Conservation (phyloP, 2,888 invertebrate species). For the Frankliniella intonsa region DNA sequence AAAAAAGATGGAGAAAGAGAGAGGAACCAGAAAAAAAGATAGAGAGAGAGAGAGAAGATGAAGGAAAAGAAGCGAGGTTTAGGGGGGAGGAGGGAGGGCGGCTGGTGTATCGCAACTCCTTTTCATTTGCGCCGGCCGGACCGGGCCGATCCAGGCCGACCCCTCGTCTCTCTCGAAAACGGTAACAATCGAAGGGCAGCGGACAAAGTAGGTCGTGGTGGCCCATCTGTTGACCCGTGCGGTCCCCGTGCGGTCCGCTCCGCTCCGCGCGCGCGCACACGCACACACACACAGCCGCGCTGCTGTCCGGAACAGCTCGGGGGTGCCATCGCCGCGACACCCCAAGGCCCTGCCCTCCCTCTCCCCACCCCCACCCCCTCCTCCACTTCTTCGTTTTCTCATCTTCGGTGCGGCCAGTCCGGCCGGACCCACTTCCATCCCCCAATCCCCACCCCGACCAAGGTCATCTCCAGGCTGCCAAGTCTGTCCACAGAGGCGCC, state of each 20-base stretch:
- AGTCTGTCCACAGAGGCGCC: neutral
- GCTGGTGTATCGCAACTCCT: neutral
- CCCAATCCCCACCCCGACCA: neutral
- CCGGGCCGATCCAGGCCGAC: too few relatives aligned
- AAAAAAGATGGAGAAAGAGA: too few relatives aligned
- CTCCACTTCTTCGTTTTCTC: neutral
- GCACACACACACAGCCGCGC: neutral
- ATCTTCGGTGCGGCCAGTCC: neutral
- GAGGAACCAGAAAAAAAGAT: too few relatives aligned
- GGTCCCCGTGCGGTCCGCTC: neutral
- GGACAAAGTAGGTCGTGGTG: neutral
- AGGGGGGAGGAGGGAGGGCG: too few relatives aligned
- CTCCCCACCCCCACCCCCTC: neutral
- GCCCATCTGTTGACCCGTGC: neutral
- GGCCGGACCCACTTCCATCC: neutral
- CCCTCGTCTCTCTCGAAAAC: neutral
- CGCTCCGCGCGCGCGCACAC: neutral
- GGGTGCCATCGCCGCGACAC: too few relatives aligned
- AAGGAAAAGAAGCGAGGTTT: too few relatives aligned
- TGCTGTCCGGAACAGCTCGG: too few relatives aligned
- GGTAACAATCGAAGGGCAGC: constrained; percentile 8
- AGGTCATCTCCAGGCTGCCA: neutral
- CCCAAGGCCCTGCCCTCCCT: neutral
- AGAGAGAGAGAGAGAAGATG: too few relatives aligned
- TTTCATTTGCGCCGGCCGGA: neutral